Evolutionary conservation across 2,113 vertebrate genomes (phyloP).

Genomic region (Sitta europaea): DNA sequence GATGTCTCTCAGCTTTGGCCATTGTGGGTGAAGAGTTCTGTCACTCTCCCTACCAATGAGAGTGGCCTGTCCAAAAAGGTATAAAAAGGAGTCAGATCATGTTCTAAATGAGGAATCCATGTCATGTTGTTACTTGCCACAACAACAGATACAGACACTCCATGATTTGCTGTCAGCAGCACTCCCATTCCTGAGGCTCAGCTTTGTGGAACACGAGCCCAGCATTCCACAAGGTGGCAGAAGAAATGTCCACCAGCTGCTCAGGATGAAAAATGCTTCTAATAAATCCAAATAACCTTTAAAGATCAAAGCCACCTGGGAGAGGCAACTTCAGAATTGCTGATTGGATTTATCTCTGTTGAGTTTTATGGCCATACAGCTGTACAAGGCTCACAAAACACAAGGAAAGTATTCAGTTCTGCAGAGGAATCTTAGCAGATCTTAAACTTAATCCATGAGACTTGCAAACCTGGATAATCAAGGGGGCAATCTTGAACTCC

Average conservation of each 20-base stretch:
- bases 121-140: too few relatives aligned
- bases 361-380: constrained; percentile 34
- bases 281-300: constrained; percentile 72
- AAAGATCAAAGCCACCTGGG: constrained; percentile 57
- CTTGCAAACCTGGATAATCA: not conserved
- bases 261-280: constrained; percentile 65
- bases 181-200: not conserved
- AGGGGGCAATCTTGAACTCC: not conserved
- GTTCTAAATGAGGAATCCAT: too few relatives aligned
- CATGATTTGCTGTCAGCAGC: not conserved
- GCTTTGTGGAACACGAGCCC: not conserved
- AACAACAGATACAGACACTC: too few relatives aligned
- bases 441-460: not conserved
- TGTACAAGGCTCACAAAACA: constrained; percentile 16
- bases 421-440: not conserved
- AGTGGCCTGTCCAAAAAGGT: too few relatives aligned
- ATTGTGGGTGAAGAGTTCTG: too few relatives aligned
- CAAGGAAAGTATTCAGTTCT: constrained; percentile 20
- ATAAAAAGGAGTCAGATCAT: too few relatives aligned
- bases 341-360: constrained; percentile 47
- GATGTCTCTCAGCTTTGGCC: too few relatives aligned
- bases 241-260: not conserved
- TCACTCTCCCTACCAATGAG: too few relatives aligned
- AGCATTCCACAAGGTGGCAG: constrained; percentile 63
- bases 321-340: constrained; percentile 38